These are phyloP conservation scores for Caenorhabditis doughertyi DNA, from an alignment of 2,888 invertebrate genomes.

Conservation along the genomic window DNA sequence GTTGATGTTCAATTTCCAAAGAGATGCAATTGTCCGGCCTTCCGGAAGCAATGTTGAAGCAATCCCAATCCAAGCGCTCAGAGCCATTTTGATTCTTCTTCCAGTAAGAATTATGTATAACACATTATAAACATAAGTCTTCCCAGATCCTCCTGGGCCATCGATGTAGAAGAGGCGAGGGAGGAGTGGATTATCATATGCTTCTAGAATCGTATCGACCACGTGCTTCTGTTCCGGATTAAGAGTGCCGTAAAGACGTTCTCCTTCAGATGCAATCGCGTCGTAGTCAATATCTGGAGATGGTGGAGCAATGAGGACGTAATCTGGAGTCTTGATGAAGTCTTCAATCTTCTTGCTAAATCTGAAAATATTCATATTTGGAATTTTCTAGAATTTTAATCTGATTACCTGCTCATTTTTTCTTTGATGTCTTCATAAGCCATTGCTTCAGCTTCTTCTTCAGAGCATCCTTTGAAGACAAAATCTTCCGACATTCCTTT, in stretches of 20 bases:
- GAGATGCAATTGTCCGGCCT: slow-evolving; percentile 83
- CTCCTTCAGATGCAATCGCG: slow-evolving; percentile 7
- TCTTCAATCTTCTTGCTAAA: slow-evolving; percentile 20
- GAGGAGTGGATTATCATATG: slow-evolving; percentile 6
- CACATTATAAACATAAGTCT: slow-evolving; percentile 83
- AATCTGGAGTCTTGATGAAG: neutral
- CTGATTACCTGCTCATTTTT: slow-evolving; percentile 18
- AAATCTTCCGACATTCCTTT: slow-evolving; percentile 56
- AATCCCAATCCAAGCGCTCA: slow-evolving; percentile 84
- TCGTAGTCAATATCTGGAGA: neutral
- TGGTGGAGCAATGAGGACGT: neutral
- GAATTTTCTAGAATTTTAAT: neutral
- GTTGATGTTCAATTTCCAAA: slow-evolving; percentile 68
- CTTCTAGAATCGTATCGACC: slow-evolving; percentile 13
- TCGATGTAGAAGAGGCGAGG: slow-evolving; percentile 77
- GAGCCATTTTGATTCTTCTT: neutral
- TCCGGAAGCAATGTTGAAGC: slow-evolving; percentile 84
- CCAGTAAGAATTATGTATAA: slow-evolving; percentile 82
- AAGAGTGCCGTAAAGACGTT: slow-evolving; percentile 22
- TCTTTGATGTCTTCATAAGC: slow-evolving; percentile 43
- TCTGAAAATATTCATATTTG: slow-evolving; percentile 3
- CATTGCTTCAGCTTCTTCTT: slow-evolving; percentile 27
- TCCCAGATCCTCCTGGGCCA: slow-evolving; percentile 84
- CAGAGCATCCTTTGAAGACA: neutral
- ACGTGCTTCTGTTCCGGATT: slow-evolving; percentile 47